Evolutionary conservation across 1,140 invertebrate species (phyloP).

Genomic region (Microplitis mediator): DNA sequence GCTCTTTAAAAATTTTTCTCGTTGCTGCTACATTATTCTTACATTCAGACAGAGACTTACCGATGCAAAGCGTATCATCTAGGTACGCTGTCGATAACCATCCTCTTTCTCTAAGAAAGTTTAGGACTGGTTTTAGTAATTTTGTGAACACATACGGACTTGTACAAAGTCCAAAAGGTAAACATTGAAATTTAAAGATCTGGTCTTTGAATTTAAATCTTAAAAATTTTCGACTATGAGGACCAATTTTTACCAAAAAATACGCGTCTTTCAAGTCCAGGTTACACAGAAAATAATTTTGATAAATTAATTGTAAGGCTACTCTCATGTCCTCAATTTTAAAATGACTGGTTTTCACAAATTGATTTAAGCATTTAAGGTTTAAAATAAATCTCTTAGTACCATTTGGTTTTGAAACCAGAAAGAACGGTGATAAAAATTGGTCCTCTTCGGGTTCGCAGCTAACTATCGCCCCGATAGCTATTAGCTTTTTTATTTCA

Average conservation of each 20-base stretch:
- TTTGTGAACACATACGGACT: constrained; percentile 9
- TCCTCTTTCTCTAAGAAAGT: neutral
- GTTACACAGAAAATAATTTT: neutral
- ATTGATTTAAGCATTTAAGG: constrained; percentile 1
- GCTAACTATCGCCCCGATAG: neutral
- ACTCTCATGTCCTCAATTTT: constrained; percentile 2
- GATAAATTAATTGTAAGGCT: neutral
- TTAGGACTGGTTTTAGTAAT: constrained; percentile 1
- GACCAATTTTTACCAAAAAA: neutral
- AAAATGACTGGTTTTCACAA: neutral
- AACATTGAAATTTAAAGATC: neutral
- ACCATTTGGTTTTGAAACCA: neutral
- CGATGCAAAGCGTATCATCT: neutral
- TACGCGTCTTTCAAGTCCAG: constrained; percentile 6
- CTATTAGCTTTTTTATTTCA: neutral
- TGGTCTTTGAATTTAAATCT: neutral
- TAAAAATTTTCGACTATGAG: neutral
- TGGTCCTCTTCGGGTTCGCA: neutral
- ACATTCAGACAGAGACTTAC: neutral
- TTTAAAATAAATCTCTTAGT: neutral
- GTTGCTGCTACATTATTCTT: neutral
- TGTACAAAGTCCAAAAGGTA: constrained; percentile 6
- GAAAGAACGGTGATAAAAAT: neutral
- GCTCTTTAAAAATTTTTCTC: neutral
- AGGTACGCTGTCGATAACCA: constrained; percentile 1